Base-by-base conservation (phyloP, 2,888 invertebrate genomes). In the Drosophila ezoana region DNA sequence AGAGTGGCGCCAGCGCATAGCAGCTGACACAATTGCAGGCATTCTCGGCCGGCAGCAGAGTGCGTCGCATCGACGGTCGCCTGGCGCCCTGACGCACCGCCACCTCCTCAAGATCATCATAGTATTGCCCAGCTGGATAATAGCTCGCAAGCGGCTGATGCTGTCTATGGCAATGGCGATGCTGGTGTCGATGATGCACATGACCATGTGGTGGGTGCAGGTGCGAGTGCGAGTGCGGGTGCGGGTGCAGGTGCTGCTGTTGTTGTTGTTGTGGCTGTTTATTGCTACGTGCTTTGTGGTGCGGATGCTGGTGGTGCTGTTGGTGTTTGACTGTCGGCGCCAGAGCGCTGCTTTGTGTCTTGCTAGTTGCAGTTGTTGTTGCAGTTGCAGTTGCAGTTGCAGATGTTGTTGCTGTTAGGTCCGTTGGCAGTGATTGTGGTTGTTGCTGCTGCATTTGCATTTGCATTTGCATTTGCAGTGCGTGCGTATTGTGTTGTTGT, bases 1-100 rank as follows among this genome's bases (percentile, higher is more conserved):
- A 91, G 2, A 90, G 87, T 1, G 90, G 91, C 14, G 92, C 91
- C 59, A 91, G 67, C 0, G 90, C 81, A 70, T 91, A 91, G 74
- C 91, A 91, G 76, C 90, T 91, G 18, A 90, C 90, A 65, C 91
- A 91, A 62, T 91, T 91, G 75, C 90, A 90, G 64, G 79, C 70
- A 38, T 14, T 62, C 54, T 76, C 72, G 8, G 49, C 0, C 5
- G 65, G 41, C 49, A 60, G 48, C 43, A 69, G 73, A 13, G 66
- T 65, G 33, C 79, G 86, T 6, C 77, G 82, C 18, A 67, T 65
- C 35, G 87, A 87, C 5, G 72, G 52, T 0, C 85, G 89, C 3
- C 85, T 79, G 3, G 74, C 70, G 1, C 81, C 89, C 51, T 72
- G 74, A 20, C 69, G 87, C 54, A 73, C 72, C 13, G 81, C 76